Conservation (phyloP, 1,140 invertebrate species). For the Alviniconcha marisindica region DNA sequence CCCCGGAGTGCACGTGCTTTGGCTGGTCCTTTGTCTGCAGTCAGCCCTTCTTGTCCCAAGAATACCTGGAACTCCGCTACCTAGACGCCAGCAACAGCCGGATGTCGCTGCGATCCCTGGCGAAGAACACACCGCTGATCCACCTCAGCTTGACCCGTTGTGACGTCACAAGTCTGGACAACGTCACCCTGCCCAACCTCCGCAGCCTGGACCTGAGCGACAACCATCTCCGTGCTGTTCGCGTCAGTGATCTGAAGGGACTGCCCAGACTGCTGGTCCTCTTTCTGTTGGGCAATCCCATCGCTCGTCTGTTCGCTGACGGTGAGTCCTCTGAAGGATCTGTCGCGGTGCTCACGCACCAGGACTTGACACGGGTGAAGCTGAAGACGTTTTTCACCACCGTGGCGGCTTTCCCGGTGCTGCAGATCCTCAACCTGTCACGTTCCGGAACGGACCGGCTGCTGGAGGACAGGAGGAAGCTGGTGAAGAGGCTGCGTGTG, state of each 20-base stretch:
- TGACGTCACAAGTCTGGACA: neutral
- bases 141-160: neutral
- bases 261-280: neutral
- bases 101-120: neutral
- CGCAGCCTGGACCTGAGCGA: slow-evolving; percentile 3
- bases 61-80: neutral
- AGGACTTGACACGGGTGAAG: no score
- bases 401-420: no score
- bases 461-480: neutral
- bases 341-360: no score
- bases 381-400: no score
- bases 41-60: neutral
- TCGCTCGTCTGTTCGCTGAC: neutral
- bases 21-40: slow-evolving; percentile 24
- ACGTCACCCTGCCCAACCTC: neutral
- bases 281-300: neutral
- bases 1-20: slow-evolving; percentile 27
- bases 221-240: neutral
- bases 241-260: neutral
- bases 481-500: neutral
- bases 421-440: neutral
- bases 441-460: neutral
- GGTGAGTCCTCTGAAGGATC: no score
- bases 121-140: neutral
- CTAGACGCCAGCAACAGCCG: neutral